Evolutionary conservation across 2,113 vertebrate genomes (phyloP).

Genomic region (Mormyrus lacerda): DNA sequence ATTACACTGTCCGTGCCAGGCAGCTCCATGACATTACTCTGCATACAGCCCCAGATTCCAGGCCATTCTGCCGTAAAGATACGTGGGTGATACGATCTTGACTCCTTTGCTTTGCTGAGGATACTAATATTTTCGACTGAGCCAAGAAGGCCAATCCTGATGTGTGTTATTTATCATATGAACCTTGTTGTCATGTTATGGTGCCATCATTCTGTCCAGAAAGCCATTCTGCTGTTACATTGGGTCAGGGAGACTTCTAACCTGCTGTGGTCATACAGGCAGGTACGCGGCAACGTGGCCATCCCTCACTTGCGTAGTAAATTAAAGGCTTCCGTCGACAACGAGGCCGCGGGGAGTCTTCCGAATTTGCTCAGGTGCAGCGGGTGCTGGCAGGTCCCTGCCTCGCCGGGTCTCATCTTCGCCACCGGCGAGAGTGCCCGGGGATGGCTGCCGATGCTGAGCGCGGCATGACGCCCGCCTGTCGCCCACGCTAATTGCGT

Average conservation of each 20-base stretch:
- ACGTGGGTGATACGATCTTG: background rate
- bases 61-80: background rate
- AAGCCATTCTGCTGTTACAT: background rate
- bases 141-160: background rate
- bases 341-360: background rate
- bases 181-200: background rate
- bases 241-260: constrained; percentile 3
- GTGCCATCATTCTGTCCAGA: background rate
- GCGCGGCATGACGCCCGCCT: background rate
- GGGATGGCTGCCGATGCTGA: background rate
- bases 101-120: background rate
- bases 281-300: background rate
- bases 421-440: background rate
- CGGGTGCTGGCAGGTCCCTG: background rate
- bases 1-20: background rate
- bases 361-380: background rate
- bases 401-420: background rate
- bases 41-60: background rate
- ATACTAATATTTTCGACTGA: background rate
- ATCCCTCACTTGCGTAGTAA: background rate
- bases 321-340: background rate
- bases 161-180: background rate
- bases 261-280: background rate
- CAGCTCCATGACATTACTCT: background rate
- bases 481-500: constrained; percentile 24